Conservation (phyloP, 1,140 invertebrate species). For the Solenopsis invicta region DNA sequence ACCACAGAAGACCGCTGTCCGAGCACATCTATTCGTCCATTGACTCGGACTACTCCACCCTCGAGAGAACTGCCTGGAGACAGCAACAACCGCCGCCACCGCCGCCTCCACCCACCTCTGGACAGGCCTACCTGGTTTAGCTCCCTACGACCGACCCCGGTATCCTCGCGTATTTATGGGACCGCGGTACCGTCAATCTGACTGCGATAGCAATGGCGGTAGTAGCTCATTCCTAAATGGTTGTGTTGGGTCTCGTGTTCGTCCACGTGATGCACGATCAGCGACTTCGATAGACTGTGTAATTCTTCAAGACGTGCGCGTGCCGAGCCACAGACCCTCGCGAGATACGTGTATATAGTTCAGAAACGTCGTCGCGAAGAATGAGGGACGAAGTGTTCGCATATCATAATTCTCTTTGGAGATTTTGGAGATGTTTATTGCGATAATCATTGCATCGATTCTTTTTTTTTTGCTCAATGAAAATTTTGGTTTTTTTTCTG, state of each 20-base stretch:
- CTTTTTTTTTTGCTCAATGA: conserved; percentile 1
- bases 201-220: not conserved
- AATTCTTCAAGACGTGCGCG: not conserved
- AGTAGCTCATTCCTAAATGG: conserved; percentile 38
- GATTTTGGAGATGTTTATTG: not conserved
- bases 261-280: conserved; percentile 17
- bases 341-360: conserved; percentile 54
- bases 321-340: not conserved
- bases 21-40: conserved; percentile 96
- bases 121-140: conserved; percentile 89
- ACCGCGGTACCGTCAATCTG: not conserved
- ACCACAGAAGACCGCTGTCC: conserved; percentile 90
- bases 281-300: not conserved
- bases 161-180: not conserved
- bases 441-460: not conserved
- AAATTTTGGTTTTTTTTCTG: not conserved
- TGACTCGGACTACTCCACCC: conserved; percentile 93
- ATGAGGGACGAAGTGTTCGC: conserved; percentile 10
- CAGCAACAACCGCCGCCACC: conserved; percentile 82
- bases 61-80: conserved; percentile 87
- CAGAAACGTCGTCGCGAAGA: conserved; percentile 30
- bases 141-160: conserved; percentile 36
- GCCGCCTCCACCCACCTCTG: conserved; percentile 82
- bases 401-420: conserved; percentile 30
- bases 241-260: conserved; percentile 43